Conservation (phyloP, 2,888 invertebrate genomes). For the Malacosoma neustria region DNA sequence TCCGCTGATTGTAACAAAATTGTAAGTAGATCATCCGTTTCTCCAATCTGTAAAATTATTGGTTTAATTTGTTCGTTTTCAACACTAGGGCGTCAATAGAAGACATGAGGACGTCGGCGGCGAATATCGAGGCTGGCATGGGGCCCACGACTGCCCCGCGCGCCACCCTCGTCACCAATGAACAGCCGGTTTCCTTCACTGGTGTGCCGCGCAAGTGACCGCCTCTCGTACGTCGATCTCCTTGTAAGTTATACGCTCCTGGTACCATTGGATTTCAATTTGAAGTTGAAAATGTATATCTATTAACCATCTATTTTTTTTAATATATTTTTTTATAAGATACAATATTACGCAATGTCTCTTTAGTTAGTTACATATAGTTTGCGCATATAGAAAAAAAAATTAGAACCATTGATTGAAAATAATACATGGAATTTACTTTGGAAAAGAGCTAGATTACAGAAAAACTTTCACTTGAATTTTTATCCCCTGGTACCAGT, state of each 20-base stretch:
- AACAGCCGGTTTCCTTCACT: constrained; percentile 85
- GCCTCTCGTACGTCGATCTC: constrained; percentile 11
- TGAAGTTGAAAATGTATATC: not conserved
- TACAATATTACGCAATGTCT: no score
- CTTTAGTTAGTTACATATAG: no score
- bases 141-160: constrained; percentile 75
- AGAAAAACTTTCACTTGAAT: no score
- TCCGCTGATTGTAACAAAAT: no score
- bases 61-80: no score
- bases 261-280: constrained; percentile 12
- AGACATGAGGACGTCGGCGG: constrained; percentile 85
- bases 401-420: no score
- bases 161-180: constrained; percentile 86
- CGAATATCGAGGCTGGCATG: constrained; percentile 54
- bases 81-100: constrained; percentile 84
- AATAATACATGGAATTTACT: no score
- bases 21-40: no score
- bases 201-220: constrained; percentile 72
- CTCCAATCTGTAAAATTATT: no score
- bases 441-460: no score
- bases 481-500: not conserved
- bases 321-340: not conserved
- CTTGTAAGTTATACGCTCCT: constrained; percentile 17
- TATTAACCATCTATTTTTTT: not conserved
- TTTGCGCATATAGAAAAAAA: no score